A percentile compares a stretch with the other conserved stretches of the same genome.
Evolutionary conservation across 2,888 invertebrate genomes (phyloP).

Genomic region (Agriopis leucophaearia): DNA sequence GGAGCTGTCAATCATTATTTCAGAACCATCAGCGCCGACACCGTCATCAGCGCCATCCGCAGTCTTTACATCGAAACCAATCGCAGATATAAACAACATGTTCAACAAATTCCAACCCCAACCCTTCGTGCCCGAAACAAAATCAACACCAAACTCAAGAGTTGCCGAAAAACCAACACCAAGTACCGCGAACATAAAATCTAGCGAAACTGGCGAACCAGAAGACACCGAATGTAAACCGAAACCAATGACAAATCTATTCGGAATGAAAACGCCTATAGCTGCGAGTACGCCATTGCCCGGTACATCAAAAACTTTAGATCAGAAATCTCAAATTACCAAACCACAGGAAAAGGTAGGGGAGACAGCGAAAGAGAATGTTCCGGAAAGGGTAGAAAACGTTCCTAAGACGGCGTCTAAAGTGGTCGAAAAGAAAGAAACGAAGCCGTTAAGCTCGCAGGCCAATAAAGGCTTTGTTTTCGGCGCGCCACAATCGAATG

Average conservation of each 20-base stretch:
- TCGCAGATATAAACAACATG: slow-evolving; percentile 65
- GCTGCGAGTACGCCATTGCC: slow-evolving; percentile 55
- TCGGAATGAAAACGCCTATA: slow-evolving; percentile 60
- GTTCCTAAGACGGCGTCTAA: slow-evolving; percentile 44
- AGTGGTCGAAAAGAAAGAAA: slow-evolving; percentile 56
- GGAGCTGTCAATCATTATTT: too few species aligned
- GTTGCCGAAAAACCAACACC: slow-evolving; percentile 6
- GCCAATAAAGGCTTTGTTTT: slow-evolving; percentile 52
- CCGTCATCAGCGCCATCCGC: slow-evolving; percentile 52
- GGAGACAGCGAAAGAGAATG: slow-evolving; percentile 65
- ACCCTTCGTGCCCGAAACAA: slow-evolving; percentile 51
- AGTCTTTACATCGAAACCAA: slow-evolving; percentile 69
- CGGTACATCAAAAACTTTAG: slow-evolving; percentile 60
- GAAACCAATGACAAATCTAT: slow-evolving; percentile 64
- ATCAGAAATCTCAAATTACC: slow-evolving; percentile 43
- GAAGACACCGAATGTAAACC: slow-evolving; percentile 54
- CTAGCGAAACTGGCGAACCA: slow-evolving; percentile 74
- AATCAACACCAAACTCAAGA: slow-evolving; percentile 34
- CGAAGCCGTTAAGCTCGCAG: slow-evolving; percentile 57
- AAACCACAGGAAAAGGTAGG: slow-evolving; percentile 56
- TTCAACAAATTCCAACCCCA: slow-evolving; percentile 66
- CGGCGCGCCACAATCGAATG: slow-evolving; percentile 48
- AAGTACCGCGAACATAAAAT: slow-evolving; percentile 50
- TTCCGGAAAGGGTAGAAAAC: slow-evolving; percentile 55
- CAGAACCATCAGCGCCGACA: slow-evolving; percentile 53